Percentiles rank a stretch among this genome's conserved stretches.
These are phyloP conservation scores for Gymnoscelis rufifasciata DNA, from an alignment of 2,888 invertebrate species.

Conservation along the genomic window DNA sequence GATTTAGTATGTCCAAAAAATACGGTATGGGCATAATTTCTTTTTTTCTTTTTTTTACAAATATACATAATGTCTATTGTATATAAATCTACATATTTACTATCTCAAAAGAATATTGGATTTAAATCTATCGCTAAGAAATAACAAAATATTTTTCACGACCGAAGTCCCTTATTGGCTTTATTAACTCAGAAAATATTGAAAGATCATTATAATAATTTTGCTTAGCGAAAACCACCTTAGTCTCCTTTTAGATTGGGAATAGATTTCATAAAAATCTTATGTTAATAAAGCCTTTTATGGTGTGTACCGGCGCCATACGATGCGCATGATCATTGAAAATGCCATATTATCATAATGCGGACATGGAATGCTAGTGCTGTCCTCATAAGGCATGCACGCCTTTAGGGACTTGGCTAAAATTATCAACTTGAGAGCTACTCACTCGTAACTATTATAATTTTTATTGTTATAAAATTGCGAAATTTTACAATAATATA, in stretches of 20 bases:
- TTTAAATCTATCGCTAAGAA: not conserved
- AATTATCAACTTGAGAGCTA: no score
- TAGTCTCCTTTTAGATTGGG: not conserved
- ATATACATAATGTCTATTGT: no score
- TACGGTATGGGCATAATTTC: no score
- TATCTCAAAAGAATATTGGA: no score
- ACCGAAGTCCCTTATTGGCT: conserved; percentile 15
- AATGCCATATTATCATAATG: conserved; percentile 75
- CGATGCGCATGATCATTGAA: conserved; percentile 57
- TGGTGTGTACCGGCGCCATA: conserved; percentile 51
- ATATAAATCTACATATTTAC: no score
- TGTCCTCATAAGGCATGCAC: conserved; percentile 53
- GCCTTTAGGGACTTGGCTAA: conserved; percentile 21
- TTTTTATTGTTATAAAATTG: no score
- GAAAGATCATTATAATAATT: not conserved
- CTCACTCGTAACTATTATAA: no score
- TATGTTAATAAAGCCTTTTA: conserved; percentile 27
- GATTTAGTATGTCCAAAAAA: no score
- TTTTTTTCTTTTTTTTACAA: no score
- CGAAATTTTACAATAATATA: no score
- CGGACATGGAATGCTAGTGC: conserved; percentile 66
- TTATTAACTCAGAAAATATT: conserved; percentile 8
- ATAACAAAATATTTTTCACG: conserved; percentile 6
- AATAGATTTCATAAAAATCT: conserved; percentile 1
- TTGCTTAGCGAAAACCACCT: not conserved